Conservation (phyloP, 2,888 invertebrate species). For the Hoplodrina blanda region DNA sequence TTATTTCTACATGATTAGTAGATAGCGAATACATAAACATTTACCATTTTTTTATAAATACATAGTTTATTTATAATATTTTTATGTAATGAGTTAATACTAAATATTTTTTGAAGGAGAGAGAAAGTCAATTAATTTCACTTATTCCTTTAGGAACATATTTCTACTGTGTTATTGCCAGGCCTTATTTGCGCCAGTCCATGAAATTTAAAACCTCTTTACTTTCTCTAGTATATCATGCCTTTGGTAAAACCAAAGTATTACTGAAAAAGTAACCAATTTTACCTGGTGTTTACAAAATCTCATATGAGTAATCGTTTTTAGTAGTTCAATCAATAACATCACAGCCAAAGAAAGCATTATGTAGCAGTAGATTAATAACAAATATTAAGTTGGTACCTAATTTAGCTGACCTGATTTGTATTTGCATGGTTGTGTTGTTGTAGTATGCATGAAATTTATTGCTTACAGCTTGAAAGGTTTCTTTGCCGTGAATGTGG, state of each 20-base stretch:
- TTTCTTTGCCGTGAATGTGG: constrained; percentile 93
- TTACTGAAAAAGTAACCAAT: too few relatives aligned
- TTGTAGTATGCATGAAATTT: constrained; percentile 90
- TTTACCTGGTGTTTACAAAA: neutral
- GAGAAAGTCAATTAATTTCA: neutral
- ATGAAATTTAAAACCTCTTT: constrained; percentile 3
- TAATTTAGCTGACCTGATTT: constrained; percentile 53
- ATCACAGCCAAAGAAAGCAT: constrained; percentile 11
- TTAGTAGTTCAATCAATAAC: constrained; percentile 5
- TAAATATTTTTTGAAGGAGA: neutral
- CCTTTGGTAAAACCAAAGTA: neutral
- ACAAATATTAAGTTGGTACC: constrained; percentile 19
- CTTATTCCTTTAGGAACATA: neutral
- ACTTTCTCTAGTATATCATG: neutral
- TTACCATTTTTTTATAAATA: neutral
- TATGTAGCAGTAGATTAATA: constrained; percentile 36
- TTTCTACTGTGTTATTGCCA: neutral
- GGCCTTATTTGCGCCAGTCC: neutral
- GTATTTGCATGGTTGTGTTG: constrained; percentile 83
- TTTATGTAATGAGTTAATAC: neutral
- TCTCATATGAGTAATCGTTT: neutral
- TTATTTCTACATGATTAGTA: constrained; percentile 40
- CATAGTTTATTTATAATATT: neutral
- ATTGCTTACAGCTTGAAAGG: constrained; percentile 93
- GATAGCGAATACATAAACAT: constrained; percentile 19